phyloP scores from a whole-genome alignment of 2,113 vertebrate species.

The Colaptes auratus region DNA sequence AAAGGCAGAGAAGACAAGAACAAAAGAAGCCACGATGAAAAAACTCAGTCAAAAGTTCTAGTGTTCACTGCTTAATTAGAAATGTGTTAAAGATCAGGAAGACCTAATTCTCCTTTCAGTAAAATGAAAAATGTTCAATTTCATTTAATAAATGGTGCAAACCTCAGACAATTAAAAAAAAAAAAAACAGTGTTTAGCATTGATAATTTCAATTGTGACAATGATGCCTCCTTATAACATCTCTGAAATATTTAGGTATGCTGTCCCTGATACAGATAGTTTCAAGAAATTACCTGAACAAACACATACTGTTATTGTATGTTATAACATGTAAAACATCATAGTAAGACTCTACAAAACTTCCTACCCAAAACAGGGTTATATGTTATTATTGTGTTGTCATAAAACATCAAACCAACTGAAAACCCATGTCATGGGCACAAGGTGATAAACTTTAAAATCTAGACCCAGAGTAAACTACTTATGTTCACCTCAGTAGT shows the following conservation, averaged over 20 bases:
- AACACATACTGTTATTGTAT: background rate
- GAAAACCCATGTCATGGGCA: background rate
- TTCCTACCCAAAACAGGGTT: background rate
- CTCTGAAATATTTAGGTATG: background rate
- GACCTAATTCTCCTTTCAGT: background rate
- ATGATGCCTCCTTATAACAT: accelerated
- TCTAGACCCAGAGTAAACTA: background rate
- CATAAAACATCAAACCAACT: slow-evolving; percentile 6
- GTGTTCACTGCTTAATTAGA: background rate
- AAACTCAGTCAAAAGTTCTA: background rate
- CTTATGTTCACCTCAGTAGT: slow-evolving; percentile 8
- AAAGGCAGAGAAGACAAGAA: background rate
- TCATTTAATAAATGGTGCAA: background rate
- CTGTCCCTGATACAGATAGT: background rate
- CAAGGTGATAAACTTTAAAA: background rate
- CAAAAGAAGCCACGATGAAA: background rate
- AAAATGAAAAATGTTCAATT: background rate
- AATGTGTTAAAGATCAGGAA: background rate
- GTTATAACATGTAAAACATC: background rate
- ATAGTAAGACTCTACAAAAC: background rate
- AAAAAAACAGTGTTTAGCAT: background rate
- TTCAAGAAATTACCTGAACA: background rate
- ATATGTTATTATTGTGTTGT: background rate
- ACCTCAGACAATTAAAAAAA: background rate
- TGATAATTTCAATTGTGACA: background rate